phyloP scores from a whole-genome alignment of 2,113 vertebrate genomes.

The Prunella himalayana region DNA sequence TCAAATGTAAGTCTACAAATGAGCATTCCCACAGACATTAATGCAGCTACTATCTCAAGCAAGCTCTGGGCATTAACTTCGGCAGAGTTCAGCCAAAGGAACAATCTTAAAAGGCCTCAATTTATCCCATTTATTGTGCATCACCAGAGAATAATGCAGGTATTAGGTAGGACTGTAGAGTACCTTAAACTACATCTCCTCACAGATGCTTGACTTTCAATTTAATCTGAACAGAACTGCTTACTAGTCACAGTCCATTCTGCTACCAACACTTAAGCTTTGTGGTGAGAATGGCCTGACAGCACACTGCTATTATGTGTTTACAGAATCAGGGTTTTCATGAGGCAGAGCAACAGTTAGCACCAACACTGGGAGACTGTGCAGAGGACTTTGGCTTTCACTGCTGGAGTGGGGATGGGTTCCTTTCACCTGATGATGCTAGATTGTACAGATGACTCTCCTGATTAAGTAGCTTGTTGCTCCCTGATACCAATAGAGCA shows the following conservation, averaged over 20 bases:
- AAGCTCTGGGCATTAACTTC: neutral
- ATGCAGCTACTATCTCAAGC: neutral
- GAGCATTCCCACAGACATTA: neutral
- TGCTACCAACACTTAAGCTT: neutral
- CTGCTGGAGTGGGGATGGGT: neutral
- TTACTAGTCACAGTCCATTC: neutral
- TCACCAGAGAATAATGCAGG: neutral
- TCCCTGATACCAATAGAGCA: neutral
- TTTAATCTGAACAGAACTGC: neutral
- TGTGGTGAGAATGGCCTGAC: neutral
- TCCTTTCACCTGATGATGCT: neutral
- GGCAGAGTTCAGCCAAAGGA: neutral
- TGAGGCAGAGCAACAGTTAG: neutral
- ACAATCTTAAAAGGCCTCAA: neutral
- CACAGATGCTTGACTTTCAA: neutral
- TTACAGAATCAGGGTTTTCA: neutral
- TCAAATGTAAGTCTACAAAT: neutral
- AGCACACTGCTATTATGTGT: neutral
- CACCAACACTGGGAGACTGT: neutral
- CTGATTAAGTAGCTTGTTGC: neutral
- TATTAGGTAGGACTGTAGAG: neutral
- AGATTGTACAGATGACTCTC: neutral
- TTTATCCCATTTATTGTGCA: neutral
- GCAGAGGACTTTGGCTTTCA: neutral
- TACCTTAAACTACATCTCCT: neutral